Percentiles rank a stretch among this genome's conserved stretches.
These are phyloP conservation scores for Asobara japonica DNA, from an alignment of 1,140 invertebrate species.

Conservation along the genomic window DNA sequence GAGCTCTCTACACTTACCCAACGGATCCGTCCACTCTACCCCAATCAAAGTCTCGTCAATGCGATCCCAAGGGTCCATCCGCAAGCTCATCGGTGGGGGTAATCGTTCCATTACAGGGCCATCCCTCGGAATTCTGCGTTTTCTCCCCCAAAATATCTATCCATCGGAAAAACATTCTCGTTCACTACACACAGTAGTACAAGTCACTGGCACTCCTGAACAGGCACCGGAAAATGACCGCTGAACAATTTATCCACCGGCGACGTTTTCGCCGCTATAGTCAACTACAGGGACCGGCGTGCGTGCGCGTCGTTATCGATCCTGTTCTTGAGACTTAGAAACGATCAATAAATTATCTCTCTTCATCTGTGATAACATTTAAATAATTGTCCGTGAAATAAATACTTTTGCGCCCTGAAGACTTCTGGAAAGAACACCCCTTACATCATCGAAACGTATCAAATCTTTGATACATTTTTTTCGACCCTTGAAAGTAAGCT, in stretches of 20 bases:
- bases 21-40: constrained; percentile 65
- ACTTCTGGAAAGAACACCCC: too few species aligned
- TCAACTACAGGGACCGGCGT: too few species aligned
- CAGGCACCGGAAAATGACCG: background rate
- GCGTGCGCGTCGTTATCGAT: too few species aligned
- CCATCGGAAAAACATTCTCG: constrained; percentile 3
- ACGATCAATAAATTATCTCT: background rate
- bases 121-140: constrained; percentile 1
- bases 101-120: constrained; percentile 65
- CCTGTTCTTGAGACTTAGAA: too few species aligned
- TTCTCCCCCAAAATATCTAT: constrained; percentile 1
- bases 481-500: too few species aligned
- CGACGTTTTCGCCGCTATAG: too few species aligned
- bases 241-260: background rate
- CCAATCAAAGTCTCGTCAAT: constrained; percentile 69
- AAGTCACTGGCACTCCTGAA: background rate
- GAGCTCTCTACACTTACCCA: constrained; percentile 52
- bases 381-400: too few species aligned
- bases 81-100: constrained; percentile 51
- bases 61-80: constrained; percentile 46
- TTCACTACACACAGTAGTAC: background rate
- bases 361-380: too few species aligned
- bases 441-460: too few species aligned
- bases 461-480: background rate
- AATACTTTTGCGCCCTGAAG: background rate